A percentile compares a stretch with the other conserved stretches of the same genome.
These are phyloP conservation scores for Athalia cordata DNA, from an alignment of 2,888 invertebrate genomes.

Conservation along the genomic window DNA sequence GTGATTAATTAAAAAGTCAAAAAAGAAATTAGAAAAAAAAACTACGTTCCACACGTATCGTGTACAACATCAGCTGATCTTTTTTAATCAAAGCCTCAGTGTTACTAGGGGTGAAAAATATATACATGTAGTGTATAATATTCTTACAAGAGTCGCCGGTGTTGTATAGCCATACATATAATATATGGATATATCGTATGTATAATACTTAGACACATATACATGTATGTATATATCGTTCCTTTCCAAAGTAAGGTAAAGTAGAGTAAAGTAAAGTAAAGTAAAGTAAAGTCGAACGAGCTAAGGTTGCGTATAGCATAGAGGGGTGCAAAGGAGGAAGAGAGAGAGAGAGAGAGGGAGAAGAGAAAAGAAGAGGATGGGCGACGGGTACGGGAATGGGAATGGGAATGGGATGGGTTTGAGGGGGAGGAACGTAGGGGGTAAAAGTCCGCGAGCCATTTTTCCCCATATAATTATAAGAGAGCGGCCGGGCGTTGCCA, in stretches of 20 bases:
- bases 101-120: too few species aligned
- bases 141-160: too few species aligned
- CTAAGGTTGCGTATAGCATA: too few species aligned
- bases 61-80: too few species aligned
- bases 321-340: conserved; percentile 42
- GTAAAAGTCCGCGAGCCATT: conserved; percentile 73
- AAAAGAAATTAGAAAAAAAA: too few species aligned
- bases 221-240: not conserved
- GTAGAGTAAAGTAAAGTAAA: conserved; percentile 28
- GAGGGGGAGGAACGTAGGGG: conserved; percentile 50
- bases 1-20: too few species aligned
- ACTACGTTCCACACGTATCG: too few species aligned
- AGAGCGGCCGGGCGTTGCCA: conserved; percentile 71
- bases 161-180: not conserved
- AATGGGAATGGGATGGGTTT: conserved; percentile 35
- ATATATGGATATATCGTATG: not conserved
- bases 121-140: too few species aligned
- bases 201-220: not conserved
- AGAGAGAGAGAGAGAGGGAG: conserved; percentile 39
- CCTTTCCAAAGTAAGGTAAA: conserved; percentile 14
- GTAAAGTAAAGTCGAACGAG: conserved; percentile 44
- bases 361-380: conserved; percentile 50
- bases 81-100: too few species aligned
- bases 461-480: conserved; percentile 73
- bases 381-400: conserved; percentile 45